Evolutionary conservation across 2,113 vertebrate species (phyloP).

Genomic region (Cebus imitator): DNA sequence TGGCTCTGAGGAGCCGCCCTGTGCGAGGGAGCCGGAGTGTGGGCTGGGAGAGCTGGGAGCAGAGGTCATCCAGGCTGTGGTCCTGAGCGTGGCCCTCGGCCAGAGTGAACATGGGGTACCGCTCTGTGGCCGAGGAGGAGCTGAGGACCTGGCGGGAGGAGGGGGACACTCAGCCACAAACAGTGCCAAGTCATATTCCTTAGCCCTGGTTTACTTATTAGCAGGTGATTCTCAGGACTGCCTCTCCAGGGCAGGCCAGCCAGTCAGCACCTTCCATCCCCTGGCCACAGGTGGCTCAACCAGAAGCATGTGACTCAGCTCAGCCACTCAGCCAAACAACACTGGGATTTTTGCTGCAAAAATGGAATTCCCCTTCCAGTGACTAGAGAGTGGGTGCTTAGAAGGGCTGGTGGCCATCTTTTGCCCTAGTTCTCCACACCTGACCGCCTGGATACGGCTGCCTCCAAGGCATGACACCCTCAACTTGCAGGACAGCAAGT

Average conservation of each 20-base stretch:
- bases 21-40: slow-evolving; percentile 79
- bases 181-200: too few relatives aligned
- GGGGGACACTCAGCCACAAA: not conserved
- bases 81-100: slow-evolving; percentile 91
- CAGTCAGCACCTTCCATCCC: not conserved
- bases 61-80: slow-evolving; percentile 86
- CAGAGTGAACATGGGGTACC: slow-evolving; percentile 93
- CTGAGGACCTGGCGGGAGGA: slow-evolving; percentile 84
- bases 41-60: slow-evolving; percentile 78
- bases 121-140: slow-evolving; percentile 86
- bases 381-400: not conserved
- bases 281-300: too few relatives aligned
- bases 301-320: fast-evolving
- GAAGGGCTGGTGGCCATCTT: not conserved
- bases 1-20: slow-evolving; percentile 76
- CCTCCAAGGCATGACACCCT: not conserved
- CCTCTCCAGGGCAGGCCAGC: not conserved
- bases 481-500: too few relatives aligned
- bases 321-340: not conserved
- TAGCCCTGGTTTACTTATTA: not conserved
- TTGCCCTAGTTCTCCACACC: too few relatives aligned
- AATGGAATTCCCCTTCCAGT: not conserved
- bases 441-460: not conserved
- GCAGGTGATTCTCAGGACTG: not conserved
- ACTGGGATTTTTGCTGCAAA: not conserved